These are phyloP conservation scores for Polyommatus icarus DNA, from an alignment of 2,888 invertebrate genomes.

Conservation along the genomic window DNA sequence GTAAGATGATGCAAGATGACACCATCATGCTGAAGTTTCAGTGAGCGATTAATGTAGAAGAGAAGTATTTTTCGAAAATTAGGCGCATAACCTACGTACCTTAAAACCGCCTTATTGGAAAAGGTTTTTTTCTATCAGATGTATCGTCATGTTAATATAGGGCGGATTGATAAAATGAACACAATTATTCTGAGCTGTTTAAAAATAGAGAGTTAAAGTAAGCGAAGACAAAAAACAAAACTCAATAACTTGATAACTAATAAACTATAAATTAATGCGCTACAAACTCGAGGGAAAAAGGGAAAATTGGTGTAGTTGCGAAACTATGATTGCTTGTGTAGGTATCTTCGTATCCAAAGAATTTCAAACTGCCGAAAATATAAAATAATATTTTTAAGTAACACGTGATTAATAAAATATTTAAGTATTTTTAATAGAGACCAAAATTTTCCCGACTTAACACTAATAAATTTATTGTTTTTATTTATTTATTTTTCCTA, in stretches of 20 bases:
- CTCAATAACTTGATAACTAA: neutral
- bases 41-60: neutral
- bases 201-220: neutral
- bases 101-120: constrained; percentile 21
- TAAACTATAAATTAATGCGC: neutral
- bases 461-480: neutral
- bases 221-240: neutral
- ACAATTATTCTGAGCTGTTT: neutral
- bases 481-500: neutral
- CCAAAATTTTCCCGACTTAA: neutral
- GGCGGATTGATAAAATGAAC: neutral
- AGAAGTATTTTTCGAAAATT: neutral
- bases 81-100: constrained; percentile 31
- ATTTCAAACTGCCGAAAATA: neutral
- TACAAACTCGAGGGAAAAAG: neutral
- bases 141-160: neutral
- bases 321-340: neutral
- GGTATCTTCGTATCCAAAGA: neutral
- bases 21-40: constrained; percentile 74
- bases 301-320: neutral
- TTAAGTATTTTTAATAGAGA: neutral
- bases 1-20: constrained; percentile 70
- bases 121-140: neutral
- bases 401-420: no score
- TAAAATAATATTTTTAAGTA: neutral